A percentile compares a stretch with the other conserved stretches of the same genome.
Conservation (phyloP, 2,113 vertebrate genomes). For the Orthonyx spaldingii region DNA sequence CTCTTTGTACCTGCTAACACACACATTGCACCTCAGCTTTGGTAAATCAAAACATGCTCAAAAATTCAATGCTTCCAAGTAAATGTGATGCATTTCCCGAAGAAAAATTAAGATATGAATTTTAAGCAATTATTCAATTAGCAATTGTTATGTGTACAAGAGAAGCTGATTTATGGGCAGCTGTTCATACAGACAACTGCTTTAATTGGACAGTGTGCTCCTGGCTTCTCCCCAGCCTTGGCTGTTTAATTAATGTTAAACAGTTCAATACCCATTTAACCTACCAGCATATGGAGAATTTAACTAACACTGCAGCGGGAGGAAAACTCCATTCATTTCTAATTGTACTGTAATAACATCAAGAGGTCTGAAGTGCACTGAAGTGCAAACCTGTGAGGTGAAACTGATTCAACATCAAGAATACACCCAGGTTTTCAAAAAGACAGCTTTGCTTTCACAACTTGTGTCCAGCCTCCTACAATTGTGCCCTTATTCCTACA, state of each 20-base stretch:
- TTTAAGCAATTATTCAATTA: constrained; percentile 56
- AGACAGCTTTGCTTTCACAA: not conserved
- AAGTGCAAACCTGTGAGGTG: not conserved
- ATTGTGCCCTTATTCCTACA: not conserved
- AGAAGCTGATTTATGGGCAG: constrained; percentile 40
- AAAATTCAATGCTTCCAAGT: not conserved
- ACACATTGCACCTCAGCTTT: not conserved
- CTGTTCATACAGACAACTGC: constrained; percentile 1
- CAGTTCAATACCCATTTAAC: constrained; percentile 33
- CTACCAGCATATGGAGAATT: constrained; percentile 12
- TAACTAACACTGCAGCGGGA: not conserved
- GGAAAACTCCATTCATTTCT: not conserved
- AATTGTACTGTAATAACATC: not conserved
- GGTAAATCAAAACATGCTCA: not conserved
- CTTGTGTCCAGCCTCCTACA: not conserved
- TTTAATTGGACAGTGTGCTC: constrained; percentile 33
- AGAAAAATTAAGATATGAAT: not conserved
- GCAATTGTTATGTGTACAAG: constrained; percentile 5
- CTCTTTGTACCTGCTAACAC: not conserved
- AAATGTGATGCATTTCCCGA: not conserved
- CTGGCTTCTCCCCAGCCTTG: constrained; percentile 22
- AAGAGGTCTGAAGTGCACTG: not conserved
- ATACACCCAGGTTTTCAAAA: not conserved
- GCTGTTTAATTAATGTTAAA: constrained; percentile 53
- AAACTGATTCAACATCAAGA: not conserved